phyloP scores from a whole-genome alignment of 1,140 invertebrate species.

The Chlorops oryzae region DNA sequence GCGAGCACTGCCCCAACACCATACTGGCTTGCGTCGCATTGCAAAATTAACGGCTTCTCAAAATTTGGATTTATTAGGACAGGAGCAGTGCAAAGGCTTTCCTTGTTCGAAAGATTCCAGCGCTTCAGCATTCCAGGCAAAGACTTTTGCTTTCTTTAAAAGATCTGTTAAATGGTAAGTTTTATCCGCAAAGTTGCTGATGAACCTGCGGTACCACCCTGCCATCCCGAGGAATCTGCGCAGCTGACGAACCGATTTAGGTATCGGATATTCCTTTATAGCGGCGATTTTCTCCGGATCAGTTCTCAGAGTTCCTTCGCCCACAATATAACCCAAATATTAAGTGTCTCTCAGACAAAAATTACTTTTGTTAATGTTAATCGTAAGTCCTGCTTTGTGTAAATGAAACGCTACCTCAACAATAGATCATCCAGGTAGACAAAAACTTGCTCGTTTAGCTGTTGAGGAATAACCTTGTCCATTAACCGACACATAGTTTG shows the following conservation, averaged over 20 bases:
- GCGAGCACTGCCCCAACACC: constrained; percentile 12
- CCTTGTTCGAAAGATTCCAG: constrained; percentile 7
- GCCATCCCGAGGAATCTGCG: constrained; percentile 48
- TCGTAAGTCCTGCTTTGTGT: constrained; percentile 19
- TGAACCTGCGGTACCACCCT: constrained; percentile 40
- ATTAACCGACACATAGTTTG: constrained; percentile 11
- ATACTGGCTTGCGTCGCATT: constrained; percentile 13
- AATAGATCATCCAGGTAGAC: constrained; percentile 39
- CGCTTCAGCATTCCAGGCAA: constrained; percentile 5
- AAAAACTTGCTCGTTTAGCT: constrained; percentile 9
- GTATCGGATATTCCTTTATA: constrained; percentile 9
- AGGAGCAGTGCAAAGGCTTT: constrained; percentile 6
- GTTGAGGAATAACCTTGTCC: constrained; percentile 6
- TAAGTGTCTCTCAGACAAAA: constrained; percentile 23
- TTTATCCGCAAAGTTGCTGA: constrained; percentile 3
- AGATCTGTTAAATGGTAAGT: not conserved
- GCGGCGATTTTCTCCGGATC: constrained; percentile 28
- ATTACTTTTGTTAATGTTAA: constrained; percentile 15
- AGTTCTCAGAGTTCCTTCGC: constrained; percentile 36
- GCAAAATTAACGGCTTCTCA: constrained; percentile 8
- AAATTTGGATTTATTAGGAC: constrained; percentile 14
- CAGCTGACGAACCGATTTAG: constrained; percentile 34
- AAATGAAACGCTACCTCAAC: constrained; percentile 23
- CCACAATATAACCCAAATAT: constrained; percentile 18
- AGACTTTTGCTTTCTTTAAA: constrained; percentile 9